Evolutionary conservation across 2,888 invertebrate species (phyloP), one percentile per base, ranked within the genome.

Genomic region (Netelia fuscicornis): DNA sequence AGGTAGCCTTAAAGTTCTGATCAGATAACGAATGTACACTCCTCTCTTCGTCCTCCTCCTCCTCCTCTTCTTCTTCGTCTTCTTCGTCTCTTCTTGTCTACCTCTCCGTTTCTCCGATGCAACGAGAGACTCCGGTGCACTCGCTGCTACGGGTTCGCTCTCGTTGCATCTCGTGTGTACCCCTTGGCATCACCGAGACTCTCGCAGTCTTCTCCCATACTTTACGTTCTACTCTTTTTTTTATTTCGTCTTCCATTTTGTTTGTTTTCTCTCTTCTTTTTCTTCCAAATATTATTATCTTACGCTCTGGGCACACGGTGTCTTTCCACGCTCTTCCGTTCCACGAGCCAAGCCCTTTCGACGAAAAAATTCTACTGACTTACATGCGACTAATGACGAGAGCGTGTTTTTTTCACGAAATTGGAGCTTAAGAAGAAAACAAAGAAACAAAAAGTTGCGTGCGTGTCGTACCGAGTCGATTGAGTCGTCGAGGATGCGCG

Each of bases 11-110:
- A 92, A 92, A 90, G 90, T 91, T 92, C 91, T 90, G 92, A 93
- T 93, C 93, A 93, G 93, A 93, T 93, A 93, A 92, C 92, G 91
- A 91, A 92, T 91, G 92, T 93, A 93, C 91, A 92, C 93, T 92
- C 89, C 88, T 91, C 90, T 89, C 89, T 89, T 87, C 86, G 79
- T 81, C 83, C 83, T 77, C 62, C 72, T 68, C 42, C 60, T 83
- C 52, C 77, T 81, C 10, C 60, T 81, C 81, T 83, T 87, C 80
- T 79, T 74, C 62, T 67, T 77, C 81, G 82, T 84, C 84, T 84
- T 60, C 60, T 70, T 70, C 62, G 64, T 64, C 42, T 54, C 76
- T 42, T 68, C 56, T 64, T 67, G 67, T 44, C 82, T 82, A 70
- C 70, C 52, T 71, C 72, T 77, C 48, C 17, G 70, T 30, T 44